Conservation (phyloP, 2,797 vertebrate species). For the Rhabdophis nuchalis region DNA sequence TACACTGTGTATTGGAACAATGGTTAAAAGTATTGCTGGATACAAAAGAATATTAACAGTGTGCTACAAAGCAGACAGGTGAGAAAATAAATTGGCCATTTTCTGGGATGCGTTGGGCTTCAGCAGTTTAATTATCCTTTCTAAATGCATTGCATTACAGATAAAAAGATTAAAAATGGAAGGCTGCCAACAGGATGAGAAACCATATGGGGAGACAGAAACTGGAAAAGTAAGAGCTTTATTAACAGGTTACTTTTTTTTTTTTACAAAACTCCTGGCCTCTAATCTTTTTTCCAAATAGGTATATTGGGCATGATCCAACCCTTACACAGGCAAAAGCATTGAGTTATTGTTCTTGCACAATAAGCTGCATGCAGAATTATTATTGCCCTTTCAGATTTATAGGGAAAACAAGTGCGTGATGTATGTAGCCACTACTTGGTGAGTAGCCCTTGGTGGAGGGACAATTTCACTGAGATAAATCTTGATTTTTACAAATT, state of each 20-base stretch:
- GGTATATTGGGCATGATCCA: conserved; percentile 21
- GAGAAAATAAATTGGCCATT: conserved; percentile 49
- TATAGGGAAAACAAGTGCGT: background rate
- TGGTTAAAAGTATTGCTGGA: conserved; percentile 54
- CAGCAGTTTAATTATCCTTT: conserved; percentile 55
- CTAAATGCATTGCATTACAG: conserved; percentile 53
- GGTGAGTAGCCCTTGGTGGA: background rate
- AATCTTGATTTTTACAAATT: background rate
- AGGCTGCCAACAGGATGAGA: conserved; percentile 32
- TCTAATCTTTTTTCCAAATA: conserved; percentile 53
- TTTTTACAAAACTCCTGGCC: conserved; percentile 6
- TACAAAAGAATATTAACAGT: conserved; percentile 53
- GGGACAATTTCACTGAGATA: background rate
- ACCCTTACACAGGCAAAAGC: background rate
- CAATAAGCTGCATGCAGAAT: background rate
- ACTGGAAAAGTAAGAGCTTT: conserved; percentile 39
- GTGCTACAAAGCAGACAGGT: conserved; percentile 36
- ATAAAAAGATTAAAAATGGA: conserved; percentile 54
- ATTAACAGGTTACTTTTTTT: conserved; percentile 34
- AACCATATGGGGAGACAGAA: conserved; percentile 30
- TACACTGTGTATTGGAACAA: conserved; percentile 21
- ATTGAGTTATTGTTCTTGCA: background rate
- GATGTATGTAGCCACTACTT: background rate
- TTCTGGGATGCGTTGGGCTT: conserved; percentile 37
- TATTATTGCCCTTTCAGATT: background rate